Evolutionary conservation across 1,140 invertebrate species (phyloP).

Genomic region (Subanguina moxae): DNA sequence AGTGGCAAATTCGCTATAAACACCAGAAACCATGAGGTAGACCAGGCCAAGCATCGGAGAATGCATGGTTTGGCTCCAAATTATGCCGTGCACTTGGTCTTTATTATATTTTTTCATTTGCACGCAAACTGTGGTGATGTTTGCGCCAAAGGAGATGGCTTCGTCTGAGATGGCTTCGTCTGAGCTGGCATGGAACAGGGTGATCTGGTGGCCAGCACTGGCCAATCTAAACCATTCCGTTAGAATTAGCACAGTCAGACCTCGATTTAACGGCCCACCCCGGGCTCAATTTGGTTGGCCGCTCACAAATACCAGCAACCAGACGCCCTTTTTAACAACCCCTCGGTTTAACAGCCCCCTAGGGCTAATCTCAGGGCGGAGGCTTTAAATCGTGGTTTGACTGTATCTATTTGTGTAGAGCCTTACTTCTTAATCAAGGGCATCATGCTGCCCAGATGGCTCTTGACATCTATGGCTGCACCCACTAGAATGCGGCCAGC

Average conservation of each 20-base stretch:
- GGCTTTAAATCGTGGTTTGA: too few species aligned
- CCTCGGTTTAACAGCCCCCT: too few species aligned
- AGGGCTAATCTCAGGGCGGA: too few species aligned
- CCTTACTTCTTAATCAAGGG: not conserved
- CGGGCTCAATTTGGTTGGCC: too few species aligned
- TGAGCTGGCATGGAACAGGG: not conserved
- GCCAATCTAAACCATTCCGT: not conserved
- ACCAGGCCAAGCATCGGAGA: not conserved
- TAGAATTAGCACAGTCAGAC: too few species aligned
- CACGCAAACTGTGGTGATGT: not conserved
- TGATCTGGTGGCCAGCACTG: not conserved
- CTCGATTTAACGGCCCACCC: too few species aligned
- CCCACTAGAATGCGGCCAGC: not conserved
- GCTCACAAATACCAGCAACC: too few species aligned
- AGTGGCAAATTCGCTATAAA: not conserved
- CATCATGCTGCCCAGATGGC: conserved; percentile 1
- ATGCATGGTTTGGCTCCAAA: not conserved
- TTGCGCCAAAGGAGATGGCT: not conserved
- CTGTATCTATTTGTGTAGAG: too few species aligned
- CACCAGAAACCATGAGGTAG: not conserved
- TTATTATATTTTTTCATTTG: not conserved
- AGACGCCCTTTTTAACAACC: too few species aligned
- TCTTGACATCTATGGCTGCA: not conserved
- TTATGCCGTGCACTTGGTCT: not conserved
- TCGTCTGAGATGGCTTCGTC: not conserved